These are phyloP conservation scores for Eueremaeus valkanovi DNA, from an alignment of 2,888 invertebrate genomes.

Conservation along the genomic window DNA sequence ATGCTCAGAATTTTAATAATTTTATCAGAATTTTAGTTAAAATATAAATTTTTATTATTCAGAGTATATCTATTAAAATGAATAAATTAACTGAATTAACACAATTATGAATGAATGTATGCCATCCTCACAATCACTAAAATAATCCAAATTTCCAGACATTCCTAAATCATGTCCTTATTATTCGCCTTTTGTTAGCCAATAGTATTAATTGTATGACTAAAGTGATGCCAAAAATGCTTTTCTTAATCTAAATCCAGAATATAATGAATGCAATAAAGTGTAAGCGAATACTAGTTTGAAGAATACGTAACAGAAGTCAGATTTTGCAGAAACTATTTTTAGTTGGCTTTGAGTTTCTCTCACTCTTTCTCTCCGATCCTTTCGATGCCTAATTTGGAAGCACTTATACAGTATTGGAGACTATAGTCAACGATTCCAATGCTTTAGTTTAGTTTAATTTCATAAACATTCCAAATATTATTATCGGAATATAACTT, in stretches of 20 bases:
- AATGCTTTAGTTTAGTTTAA: too few relatives aligned
- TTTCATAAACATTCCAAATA: neutral
- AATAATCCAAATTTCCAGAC: too few relatives aligned
- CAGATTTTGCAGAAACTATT: neutral
- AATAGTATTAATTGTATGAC: too few relatives aligned
- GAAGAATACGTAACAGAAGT: neutral
- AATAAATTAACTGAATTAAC: too few relatives aligned
- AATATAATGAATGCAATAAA: constrained; percentile 15
- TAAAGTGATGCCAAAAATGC: constrained; percentile 14
- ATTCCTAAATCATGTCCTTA: constrained; percentile 8
- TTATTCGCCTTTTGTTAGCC: constrained; percentile 4
- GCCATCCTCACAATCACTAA: too few relatives aligned
- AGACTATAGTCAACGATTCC: neutral
- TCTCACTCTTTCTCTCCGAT: neutral
- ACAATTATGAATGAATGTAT: too few relatives aligned
- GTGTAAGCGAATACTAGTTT: neutral
- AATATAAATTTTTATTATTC: too few relatives aligned
- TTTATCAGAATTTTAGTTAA: too few relatives aligned
- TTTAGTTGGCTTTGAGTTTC: neutral
- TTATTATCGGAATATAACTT: neutral
- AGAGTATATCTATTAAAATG: too few relatives aligned
- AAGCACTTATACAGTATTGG: neutral
- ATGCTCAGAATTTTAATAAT: too few relatives aligned
- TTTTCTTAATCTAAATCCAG: constrained; percentile 8
- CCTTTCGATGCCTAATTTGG: constrained; percentile 28